These are phyloP conservation scores for Odobenus rosmarus DNA, from an alignment of 2,113 vertebrate species.

Conservation along the genomic window DNA sequence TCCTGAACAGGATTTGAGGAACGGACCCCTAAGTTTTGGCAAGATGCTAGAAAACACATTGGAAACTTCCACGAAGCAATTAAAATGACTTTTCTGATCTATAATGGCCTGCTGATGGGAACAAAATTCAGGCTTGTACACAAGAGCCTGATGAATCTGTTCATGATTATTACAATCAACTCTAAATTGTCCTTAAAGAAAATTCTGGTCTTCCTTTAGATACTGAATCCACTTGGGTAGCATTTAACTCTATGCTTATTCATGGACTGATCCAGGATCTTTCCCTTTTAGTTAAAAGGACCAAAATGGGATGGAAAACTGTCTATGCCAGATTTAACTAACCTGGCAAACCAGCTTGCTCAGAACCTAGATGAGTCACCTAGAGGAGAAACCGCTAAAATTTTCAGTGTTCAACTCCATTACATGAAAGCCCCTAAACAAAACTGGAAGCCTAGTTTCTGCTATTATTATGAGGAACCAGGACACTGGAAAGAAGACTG, in stretches of 20 bases:
- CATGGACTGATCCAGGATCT: neutral
- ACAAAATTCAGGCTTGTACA: neutral
- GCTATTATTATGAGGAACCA: neutral
- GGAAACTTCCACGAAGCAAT: neutral
- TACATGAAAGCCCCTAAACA: neutral
- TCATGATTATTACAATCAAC: neutral
- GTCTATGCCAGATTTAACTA: neutral
- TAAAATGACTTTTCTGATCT: neutral
- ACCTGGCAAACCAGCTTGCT: neutral
- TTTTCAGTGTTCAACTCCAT: neutral
- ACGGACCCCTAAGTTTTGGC: neutral
- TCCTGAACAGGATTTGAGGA: neutral
- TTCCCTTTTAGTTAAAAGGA: neutral
- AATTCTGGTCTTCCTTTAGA: neutral
- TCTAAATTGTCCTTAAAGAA: neutral
- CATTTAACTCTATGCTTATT: neutral
- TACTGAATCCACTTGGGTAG: neutral
- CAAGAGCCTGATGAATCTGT: neutral
- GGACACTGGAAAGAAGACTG: neutral
- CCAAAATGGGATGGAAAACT: neutral
- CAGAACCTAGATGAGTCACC: neutral
- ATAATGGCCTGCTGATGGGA: neutral
- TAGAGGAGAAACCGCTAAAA: neutral
- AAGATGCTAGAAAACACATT: neutral
- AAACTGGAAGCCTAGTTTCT: neutral